Evolutionary conservation across 2,797 vertebrate species (phyloP).

Genomic region (Lepilemur ruficaudatus): DNA sequence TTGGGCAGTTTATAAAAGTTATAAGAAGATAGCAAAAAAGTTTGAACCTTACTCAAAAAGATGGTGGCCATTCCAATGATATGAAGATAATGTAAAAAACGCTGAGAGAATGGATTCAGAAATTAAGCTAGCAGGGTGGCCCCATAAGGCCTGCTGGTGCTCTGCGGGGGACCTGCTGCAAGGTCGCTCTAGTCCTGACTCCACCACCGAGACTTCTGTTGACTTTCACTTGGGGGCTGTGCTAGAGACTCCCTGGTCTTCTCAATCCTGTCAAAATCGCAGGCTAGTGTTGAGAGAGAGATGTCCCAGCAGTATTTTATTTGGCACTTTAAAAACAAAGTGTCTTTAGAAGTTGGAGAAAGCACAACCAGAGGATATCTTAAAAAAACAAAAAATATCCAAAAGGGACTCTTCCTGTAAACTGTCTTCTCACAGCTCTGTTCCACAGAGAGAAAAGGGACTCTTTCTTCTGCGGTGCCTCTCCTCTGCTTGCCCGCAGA

Average conservation of each 20-base stretch:
- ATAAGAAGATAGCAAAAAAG: not conserved
- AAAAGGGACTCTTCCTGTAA: not conserved
- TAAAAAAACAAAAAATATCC: not conserved
- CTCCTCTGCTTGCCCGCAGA: not conserved
- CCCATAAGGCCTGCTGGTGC: not conserved
- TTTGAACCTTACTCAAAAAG: not conserved
- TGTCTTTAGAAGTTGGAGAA: not conserved
- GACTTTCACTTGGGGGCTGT: not conserved
- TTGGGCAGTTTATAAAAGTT: slow-evolving; percentile 9
- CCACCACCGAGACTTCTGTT: not conserved
- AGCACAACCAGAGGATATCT: not conserved
- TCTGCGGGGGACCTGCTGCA: not conserved
- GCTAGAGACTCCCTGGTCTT: not conserved
- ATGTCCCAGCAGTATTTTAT: not conserved
- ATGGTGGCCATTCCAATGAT: not conserved
- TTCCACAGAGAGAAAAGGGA: not conserved
- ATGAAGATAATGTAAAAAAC: not conserved
- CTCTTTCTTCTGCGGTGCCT: not conserved
- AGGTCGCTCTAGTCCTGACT: not conserved
- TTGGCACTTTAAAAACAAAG: not conserved
- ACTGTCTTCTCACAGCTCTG: not conserved
- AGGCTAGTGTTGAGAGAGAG: not conserved
- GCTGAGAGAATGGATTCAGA: not conserved
- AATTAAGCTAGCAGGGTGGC: not conserved
- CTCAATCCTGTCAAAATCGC: not conserved